Evolutionary conservation across 2,113 vertebrate species (phyloP).

Genomic region (Phrynosoma blainvillii): DNA sequence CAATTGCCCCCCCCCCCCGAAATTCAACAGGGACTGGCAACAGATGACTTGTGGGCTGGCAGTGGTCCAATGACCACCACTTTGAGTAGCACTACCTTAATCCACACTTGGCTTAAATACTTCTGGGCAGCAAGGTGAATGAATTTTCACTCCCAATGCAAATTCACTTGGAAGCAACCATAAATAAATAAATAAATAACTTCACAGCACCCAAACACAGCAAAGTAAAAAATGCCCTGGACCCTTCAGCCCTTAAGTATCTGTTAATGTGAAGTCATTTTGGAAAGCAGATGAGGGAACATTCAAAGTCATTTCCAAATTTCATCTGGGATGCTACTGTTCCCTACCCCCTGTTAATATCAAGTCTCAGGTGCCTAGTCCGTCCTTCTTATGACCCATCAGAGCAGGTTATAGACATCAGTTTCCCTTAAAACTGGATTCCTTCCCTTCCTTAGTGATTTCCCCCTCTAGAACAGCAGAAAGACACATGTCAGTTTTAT

Average conservation of each 20-base stretch:
- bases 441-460: not conserved
- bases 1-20: too few species aligned
- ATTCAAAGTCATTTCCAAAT: not conserved
- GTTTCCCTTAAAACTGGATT: not conserved
- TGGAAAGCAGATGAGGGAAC: not conserved
- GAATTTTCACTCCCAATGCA: not conserved
- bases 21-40: too few species aligned
- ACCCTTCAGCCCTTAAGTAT: not conserved
- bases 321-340: not conserved
- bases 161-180: not conserved
- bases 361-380: not conserved
- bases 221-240: not conserved
- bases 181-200: not conserved
- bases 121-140: too few species aligned
- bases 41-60: too few species aligned
- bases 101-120: too few species aligned
- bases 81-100: too few species aligned
- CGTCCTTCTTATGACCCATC: not conserved
- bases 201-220: not conserved
- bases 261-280: not conserved
- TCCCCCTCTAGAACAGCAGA: not conserved
- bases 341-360: not conserved
- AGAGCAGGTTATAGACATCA: not conserved
- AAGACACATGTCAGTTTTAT: not conserved
- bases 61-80: too few species aligned